Base-by-base conservation (phyloP, 2,888 invertebrate genomes). In the Dorcus parallelipipedus region DNA sequence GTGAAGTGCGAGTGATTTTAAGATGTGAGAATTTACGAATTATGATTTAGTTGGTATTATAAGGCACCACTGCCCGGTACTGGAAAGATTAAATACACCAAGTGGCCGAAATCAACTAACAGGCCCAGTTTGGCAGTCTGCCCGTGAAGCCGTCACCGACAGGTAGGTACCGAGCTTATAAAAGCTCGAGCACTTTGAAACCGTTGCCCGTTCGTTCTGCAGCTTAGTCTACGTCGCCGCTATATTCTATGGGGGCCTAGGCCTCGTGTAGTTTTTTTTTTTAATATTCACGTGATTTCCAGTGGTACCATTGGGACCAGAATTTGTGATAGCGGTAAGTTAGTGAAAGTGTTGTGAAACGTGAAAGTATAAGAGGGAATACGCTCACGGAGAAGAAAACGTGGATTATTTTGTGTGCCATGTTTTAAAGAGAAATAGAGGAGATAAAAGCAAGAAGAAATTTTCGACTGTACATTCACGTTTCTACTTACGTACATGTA, bases 141-240 rank as follows among this genome's bases (percentile, higher is more conserved):
- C 75, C 75, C 70, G 49, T 50, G 49, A 47, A 42, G 43, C 45
- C 69, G 72, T 74, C 75, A 74, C 79, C 79, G 78, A 81, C 79
- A 82, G 80, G 79, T 80, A 80, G 80, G 73, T 67, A 76, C 81
- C 80, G 80, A 80, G 79, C 79, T 83, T 83, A 83, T 83, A 83
- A 83, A 83, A 83, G 79, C 78, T 75, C 78, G 76, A 77, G 76
- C 79, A 76, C 73, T 74, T 72, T 74, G 71, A 74, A 69, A 73
- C 77, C 78, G 78, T 75, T 76, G 83, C 81, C 82, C 83, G 83
- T 83, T 80, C 80, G 80, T 81, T 80, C 79, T 79, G 78, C 78
- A 81, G 78, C 80, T 79, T 78, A 78, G 78, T 77, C 56, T 57
- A 63, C 54, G 58, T 60, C 54, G 60, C 60, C 47, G 54, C 54